Evolutionary conservation across 2,113 vertebrate genomes (phyloP), one percentile per base, ranked within the genome.

Genomic region (Salvator merianae): DNA sequence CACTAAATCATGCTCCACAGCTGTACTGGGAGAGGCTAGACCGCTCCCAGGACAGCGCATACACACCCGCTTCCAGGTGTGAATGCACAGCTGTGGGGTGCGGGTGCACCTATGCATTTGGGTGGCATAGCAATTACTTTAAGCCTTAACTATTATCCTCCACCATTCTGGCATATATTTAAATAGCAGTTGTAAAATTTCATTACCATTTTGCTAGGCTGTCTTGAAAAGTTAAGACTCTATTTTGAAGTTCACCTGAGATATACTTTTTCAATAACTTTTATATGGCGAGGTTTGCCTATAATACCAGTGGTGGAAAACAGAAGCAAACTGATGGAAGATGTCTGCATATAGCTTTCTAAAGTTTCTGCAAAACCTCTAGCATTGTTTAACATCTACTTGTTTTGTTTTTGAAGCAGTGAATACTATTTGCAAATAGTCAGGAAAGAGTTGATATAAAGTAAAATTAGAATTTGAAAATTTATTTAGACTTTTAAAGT

Each of bases 351-450:
- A 79, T 1, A 85, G 68, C 68, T 2, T 50, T 86, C 79, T 80
- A 82, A 88, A 88, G 77, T 88, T 84, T 47, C 43, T 34, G n/a
- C 80, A 80, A 81, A 78, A 87, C 43, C 0, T 59, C 75, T 55
- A 84, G 30, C 53, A 4, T 79, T 88, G 43, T 87, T 47, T 47
- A 47, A 9, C 43, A 47, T 47, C 43, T 47, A 5, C 43, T 47
- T 47, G 43, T 47, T 47, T 47, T 9, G 10, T 47, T 47, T 47
- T 9, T 47, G 43, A 47, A 47, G 43, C 43, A 47, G 65, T 10
- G 30, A 66, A n/a, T n/a, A 66, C 28, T 30, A 66, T 30, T n/a
- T 28, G 43, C 43, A 5, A 47, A 9, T 9, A 47, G 43, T 7
- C 43, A 66, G 26, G 12, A 30, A 66, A 65, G 24, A 59, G 55